phyloP scores from a whole-genome alignment of 2,113 vertebrate species.

The Thymallus thymallus region DNA sequence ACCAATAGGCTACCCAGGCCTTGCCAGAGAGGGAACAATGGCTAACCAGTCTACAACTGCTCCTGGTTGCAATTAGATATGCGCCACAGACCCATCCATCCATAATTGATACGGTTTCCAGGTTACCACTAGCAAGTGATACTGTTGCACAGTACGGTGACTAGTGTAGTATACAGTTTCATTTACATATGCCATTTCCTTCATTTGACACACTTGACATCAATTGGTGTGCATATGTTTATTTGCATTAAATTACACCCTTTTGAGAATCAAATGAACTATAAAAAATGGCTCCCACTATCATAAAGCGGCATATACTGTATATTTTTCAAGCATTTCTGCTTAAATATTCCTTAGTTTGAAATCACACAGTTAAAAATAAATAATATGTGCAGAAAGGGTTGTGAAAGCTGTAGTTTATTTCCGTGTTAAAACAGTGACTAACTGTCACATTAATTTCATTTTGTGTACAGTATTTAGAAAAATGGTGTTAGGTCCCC shows the following conservation, averaged over 20 bases:
- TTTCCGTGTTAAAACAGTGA: background rate
- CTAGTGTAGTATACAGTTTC: background rate
- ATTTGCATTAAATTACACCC: no score
- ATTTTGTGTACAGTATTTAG: background rate
- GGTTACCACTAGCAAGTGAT: slow-evolving; percentile 14
- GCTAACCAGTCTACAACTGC: slow-evolving; percentile 35
- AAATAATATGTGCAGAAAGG: background rate
- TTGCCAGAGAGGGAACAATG: slow-evolving; percentile 30
- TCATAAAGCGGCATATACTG: no score
- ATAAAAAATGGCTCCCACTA: no score
- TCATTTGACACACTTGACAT: no score
- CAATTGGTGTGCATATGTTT: no score
- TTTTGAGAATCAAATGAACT: no score
- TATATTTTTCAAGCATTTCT: no score
- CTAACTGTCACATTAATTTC: background rate
- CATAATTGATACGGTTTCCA: slow-evolving; percentile 67
- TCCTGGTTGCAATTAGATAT: background rate
- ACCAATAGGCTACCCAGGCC: slow-evolving; percentile 35
- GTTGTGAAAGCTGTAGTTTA: background rate
- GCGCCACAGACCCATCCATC: slow-evolving; percentile 36
- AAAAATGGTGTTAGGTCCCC: background rate
- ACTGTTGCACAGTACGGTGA: background rate
- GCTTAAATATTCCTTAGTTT: no score
- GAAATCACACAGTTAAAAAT: no score
- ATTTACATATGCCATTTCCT: no score